phyloP scores from a whole-genome alignment of 2,113 vertebrate genomes.

The Phoxinus phoxinus region DNA sequence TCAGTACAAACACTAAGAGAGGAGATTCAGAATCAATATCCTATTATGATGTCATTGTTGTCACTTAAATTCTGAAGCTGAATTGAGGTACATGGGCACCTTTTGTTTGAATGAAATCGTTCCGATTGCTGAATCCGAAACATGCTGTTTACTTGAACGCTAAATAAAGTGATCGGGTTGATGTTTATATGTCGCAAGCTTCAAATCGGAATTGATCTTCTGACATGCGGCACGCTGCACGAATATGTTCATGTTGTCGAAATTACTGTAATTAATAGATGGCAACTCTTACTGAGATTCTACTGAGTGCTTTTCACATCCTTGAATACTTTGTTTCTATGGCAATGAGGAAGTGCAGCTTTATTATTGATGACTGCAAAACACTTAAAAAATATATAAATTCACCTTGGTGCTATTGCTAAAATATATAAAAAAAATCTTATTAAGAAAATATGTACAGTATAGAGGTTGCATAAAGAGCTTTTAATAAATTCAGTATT shows the following conservation, averaged over 20 bases:
- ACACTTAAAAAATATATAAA: neutral
- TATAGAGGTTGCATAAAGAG: neutral
- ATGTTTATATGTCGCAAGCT: too few relatives aligned
- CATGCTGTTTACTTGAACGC: too few relatives aligned
- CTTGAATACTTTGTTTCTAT: slow-evolving; percentile 12
- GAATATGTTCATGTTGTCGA: neutral
- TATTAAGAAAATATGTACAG: neutral
- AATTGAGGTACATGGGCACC: too few relatives aligned
- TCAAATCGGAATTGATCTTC: too few relatives aligned
- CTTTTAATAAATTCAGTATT: neutral
- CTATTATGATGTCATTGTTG: neutral
- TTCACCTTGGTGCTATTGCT: neutral
- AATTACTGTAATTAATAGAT: slow-evolving; percentile 24
- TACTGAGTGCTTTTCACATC: neutral
- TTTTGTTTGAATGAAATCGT: too few relatives aligned
- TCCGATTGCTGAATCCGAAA: too few relatives aligned
- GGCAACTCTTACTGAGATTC: neutral
- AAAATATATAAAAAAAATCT: neutral
- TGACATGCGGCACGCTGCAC: too few relatives aligned
- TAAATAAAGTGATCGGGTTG: too few relatives aligned
- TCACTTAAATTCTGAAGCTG: neutral
- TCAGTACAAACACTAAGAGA: slow-evolving; percentile 7
- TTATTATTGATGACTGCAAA: neutral
- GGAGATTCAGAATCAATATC: neutral
- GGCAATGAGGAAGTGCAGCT: neutral